Evolutionary conservation across 2,113 vertebrate genomes (phyloP).

Genomic region (Colaptes auratus): DNA sequence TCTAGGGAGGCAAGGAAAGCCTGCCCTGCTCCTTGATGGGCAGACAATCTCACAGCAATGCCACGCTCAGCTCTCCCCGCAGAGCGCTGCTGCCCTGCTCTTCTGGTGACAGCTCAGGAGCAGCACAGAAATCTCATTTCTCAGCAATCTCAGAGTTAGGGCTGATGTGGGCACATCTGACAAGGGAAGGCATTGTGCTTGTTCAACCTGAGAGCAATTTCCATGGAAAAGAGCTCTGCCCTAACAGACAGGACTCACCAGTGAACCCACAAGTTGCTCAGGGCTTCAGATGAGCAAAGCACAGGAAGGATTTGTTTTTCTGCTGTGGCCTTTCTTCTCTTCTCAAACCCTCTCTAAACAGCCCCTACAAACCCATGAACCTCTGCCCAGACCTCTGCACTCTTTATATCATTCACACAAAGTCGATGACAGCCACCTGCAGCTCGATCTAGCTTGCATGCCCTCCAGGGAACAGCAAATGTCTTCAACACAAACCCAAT

Average conservation of each 20-base stretch:
- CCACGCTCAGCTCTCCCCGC: not conserved
- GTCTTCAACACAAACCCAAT: not conserved
- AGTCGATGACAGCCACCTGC: not conserved
- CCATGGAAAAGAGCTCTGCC: not conserved
- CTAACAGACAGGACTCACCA: not conserved
- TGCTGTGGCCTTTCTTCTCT: not conserved
- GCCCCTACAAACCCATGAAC: not conserved
- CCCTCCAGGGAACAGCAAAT: not conserved
- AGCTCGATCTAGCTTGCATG: not conserved
- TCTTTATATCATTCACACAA: not conserved
- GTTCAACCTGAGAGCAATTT: slow-evolving; percentile 12
- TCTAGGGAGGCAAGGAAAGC: not conserved
- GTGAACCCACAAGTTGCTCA: not conserved
- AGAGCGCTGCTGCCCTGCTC: rapidly evolving
- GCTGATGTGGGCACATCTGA: not conserved
- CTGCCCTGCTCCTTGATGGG: not conserved
- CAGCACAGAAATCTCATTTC: slow-evolving; percentile 6
- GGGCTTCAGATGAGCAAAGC: not conserved
- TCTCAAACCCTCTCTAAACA: not conserved
- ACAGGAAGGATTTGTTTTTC: not conserved
- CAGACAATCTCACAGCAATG: rapidly evolving
- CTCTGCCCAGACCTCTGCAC: not conserved
- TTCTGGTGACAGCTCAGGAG: not conserved
- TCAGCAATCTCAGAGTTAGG: not conserved
- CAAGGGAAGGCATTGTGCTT: slow-evolving; percentile 3